Base-by-base conservation (phyloP, 2,797 vertebrate genomes). In the Acanthurus tractus region DNA sequence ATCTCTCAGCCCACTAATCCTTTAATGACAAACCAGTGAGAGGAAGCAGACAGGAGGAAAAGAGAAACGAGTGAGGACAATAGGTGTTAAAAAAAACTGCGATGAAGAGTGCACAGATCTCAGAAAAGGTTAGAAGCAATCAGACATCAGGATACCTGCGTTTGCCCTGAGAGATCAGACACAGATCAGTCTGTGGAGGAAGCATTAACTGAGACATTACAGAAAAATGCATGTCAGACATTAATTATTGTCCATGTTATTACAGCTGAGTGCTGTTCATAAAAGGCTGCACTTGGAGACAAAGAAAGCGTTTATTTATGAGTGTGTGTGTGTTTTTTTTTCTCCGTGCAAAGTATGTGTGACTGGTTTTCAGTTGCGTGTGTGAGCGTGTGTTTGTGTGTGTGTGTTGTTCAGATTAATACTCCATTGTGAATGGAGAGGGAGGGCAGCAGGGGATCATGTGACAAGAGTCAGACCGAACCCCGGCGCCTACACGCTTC, bases 381-480 rank as follows among this genome's bases (percentile, higher is more conserved):
- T 64, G 65, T 58, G 59, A 65, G 63, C 23, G 22, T 65, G 74
- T 69, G 80, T 63, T 79, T 55, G 65, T 58, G 59, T 68, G 63
- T 29, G 22, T 65, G 74, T 69, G 80, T 63, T 79, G 67, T 79
- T 87, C 87, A 86, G 85, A 93, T 91, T 94, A 94, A 94, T 95
- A 88, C 92, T 89, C 92, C 87, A 92, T 94, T 95, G 95, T 95
- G 89, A 94, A 90, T 76, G 70, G 80, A 86, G 88, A 88, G 88
- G 91, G 92, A 88, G 90, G 90, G 87, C 82, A 87, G 84, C 87
- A 81, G 85, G 70, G 90, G 91, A 94, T 95, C 95, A 95, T 95
- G 94, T 96, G 94, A 95, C 95, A 90, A 81, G 70, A 95, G 91
- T 95, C 94, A 95, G 94, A 94, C 94, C 90, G 87, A 90, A 89